Conservation (phyloP, 2,888 invertebrate genomes). For the Cristatella mucedo region DNA sequence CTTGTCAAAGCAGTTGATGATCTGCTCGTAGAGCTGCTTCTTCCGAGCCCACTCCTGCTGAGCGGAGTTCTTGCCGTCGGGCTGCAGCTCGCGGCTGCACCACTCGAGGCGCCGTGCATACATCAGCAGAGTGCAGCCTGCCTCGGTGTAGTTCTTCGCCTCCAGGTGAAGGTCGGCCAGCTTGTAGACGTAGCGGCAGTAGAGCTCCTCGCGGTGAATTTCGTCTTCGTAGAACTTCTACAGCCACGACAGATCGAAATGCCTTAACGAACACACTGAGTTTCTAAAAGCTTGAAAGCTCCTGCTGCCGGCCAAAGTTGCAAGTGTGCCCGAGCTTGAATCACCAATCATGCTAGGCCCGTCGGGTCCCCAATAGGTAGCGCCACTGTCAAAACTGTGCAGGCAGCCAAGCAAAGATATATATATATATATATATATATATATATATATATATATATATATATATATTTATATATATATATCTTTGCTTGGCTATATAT, state of each 20-base stretch:
- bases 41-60: slow-evolving; percentile 76
- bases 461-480: no score
- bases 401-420: no score
- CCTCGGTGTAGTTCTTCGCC: slow-evolving; percentile 81
- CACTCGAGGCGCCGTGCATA: slow-evolving; percentile 68
- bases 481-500: no score
- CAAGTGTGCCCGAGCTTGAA: no score
- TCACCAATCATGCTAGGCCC: no score
- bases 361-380: no score
- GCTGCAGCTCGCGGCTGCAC: slow-evolving; percentile 41
- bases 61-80: slow-evolving; percentile 46
- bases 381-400: no score
- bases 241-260: slow-evolving; percentile 20
- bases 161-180: slow-evolving; percentile 76
- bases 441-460: no score
- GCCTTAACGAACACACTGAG: no score
- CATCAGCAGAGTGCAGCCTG: slow-evolving; percentile 80
- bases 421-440: no score
- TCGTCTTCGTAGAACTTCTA: slow-evolving; percentile 91
- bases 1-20: slow-evolving; percentile 76
- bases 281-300: no score
- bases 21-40: slow-evolving; percentile 68
- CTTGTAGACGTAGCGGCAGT: slow-evolving; percentile 83
- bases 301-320: no score
- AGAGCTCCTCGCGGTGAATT: slow-evolving; percentile 86